Percentiles rank a stretch among this genome's conserved stretches.
These are phyloP conservation scores for Girardinichthys multiradiatus DNA, from an alignment of 2,113 vertebrate genomes.

Conservation along the genomic window DNA sequence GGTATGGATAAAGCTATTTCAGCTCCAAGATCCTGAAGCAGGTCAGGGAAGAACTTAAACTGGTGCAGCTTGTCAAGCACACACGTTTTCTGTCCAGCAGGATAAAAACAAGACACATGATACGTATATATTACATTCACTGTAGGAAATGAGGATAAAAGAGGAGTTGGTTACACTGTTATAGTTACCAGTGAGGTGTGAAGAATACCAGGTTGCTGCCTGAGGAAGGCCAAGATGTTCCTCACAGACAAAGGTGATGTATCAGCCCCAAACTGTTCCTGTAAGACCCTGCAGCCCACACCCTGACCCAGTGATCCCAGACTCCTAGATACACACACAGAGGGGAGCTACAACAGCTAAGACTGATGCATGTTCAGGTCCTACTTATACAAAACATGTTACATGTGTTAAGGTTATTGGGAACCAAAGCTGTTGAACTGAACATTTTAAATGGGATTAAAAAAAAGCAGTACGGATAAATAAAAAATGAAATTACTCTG, in stretches of 20 bases:
- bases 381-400: too few relatives aligned
- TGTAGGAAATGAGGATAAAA: not conserved
- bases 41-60: constrained; percentile 74
- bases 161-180: not conserved
- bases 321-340: constrained; percentile 58
- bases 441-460: not conserved
- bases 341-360: not conserved
- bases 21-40: constrained; percentile 73
- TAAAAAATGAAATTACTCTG: too few relatives aligned
- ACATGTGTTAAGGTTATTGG: not conserved
- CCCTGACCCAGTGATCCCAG: constrained; percentile 77
- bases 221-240: constrained; percentile 69
- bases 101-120: not conserved
- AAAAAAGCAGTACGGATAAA: too few relatives aligned
- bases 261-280: constrained; percentile 32
- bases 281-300: constrained; percentile 70
- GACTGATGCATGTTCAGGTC: too few relatives aligned
- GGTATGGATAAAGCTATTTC: constrained; percentile 79
- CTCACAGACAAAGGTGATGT: constrained; percentile 27
- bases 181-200: constrained; percentile 77
- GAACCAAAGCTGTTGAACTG: too few relatives aligned
- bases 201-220: constrained; percentile 71
- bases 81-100: constrained; percentile 78
- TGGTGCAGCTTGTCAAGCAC: constrained; percentile 70
- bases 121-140: not conserved